Conservation (phyloP, 2,888 invertebrate genomes). For the Periphyllus acericola region DNA sequence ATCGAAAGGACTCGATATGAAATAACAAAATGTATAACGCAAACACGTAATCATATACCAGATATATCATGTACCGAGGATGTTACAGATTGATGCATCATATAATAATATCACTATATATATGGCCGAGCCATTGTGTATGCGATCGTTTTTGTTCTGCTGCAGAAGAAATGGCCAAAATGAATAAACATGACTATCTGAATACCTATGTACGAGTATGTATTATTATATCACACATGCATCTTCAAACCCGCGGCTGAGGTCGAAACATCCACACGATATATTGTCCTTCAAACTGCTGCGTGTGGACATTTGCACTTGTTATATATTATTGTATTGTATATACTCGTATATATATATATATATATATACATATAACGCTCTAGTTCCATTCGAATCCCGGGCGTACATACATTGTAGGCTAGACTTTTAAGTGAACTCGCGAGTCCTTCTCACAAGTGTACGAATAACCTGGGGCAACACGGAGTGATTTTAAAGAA, state of each 20-base stretch:
- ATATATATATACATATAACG: background rate
- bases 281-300: constrained; percentile 17
- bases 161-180: constrained; percentile 13
- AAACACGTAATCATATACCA: constrained; percentile 31
- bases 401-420: background rate
- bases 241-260: background rate
- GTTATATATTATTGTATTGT: background rate
- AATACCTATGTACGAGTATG: too few relatives aligned
- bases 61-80: background rate
- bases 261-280: constrained; percentile 1
- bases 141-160: constrained; percentile 4
- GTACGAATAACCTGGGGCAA: too few relatives aligned
- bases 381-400: background rate
- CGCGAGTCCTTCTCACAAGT: background rate
- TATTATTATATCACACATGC: background rate
- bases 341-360: too few relatives aligned
- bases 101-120: background rate
- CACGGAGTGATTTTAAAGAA: background rate
- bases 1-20: constrained; percentile 16
- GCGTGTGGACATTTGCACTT: background rate
- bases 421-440: too few relatives aligned
- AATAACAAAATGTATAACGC: constrained; percentile 26
- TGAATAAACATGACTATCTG: constrained; percentile 31
- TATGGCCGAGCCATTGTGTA: background rate
- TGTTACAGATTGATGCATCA: constrained; percentile 46